phyloP scores from a whole-genome alignment of 2,888 invertebrate species.

The Philaethria dido region DNA sequence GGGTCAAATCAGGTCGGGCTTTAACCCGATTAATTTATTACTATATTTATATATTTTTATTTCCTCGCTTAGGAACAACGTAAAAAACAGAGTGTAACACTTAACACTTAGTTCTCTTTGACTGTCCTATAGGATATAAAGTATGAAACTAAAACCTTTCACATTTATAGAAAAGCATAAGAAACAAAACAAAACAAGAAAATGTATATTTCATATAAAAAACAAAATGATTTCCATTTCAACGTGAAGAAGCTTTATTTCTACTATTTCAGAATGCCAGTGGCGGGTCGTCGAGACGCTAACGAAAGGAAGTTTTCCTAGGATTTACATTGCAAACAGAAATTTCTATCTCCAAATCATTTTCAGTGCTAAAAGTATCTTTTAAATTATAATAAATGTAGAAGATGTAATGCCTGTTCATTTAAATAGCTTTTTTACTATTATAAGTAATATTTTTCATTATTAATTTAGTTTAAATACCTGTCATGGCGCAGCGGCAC shows the following conservation, averaged over 20 bases:
- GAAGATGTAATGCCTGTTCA: neutral
- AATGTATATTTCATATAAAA: neutral
- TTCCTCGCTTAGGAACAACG: too few species aligned
- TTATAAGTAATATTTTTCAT: neutral
- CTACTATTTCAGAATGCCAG: slow-evolving; percentile 13
- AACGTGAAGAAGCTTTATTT: slow-evolving; percentile 4
- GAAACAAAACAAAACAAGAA: neutral
- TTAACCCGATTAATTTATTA: too few species aligned
- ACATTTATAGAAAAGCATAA: too few species aligned
- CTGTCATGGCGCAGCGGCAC: too few species aligned
- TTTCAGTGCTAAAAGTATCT: slow-evolving; percentile 1
- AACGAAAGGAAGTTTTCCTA: slow-evolving; percentile 27
- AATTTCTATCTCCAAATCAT: slow-evolving; percentile 11
- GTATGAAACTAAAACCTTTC: too few species aligned
- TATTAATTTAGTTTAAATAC: too few species aligned
- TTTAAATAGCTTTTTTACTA: neutral
- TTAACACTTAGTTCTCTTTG: too few species aligned
- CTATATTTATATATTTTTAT: too few species aligned
- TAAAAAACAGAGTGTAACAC: too few species aligned
- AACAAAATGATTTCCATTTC: neutral
- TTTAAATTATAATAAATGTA: neutral
- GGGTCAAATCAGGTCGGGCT: too few species aligned
- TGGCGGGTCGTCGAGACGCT: slow-evolving; percentile 10
- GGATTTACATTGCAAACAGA: slow-evolving; percentile 26
- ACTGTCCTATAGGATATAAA: too few species aligned